Evolutionary conservation across 2,888 invertebrate species (phyloP).

Genomic region (Lissocephala sabroskyi): DNA sequence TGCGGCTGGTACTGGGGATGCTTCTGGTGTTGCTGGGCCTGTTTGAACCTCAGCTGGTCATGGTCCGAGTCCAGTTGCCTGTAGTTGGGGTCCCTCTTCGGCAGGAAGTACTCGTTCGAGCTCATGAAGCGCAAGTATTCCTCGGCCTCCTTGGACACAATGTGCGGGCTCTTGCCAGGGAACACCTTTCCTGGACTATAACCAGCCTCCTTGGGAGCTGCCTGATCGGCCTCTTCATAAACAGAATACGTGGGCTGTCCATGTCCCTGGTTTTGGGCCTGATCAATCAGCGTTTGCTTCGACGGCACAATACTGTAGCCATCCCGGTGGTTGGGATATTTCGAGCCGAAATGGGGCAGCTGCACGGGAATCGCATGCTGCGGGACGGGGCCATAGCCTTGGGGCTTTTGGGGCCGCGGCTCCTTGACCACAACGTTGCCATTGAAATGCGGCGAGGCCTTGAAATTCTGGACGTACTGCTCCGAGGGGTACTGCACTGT

Average conservation of each 20-base stretch:
- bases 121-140: constrained; percentile 69
- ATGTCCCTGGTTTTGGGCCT: constrained; percentile 22
- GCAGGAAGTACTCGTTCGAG: constrained; percentile 68
- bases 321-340: constrained; percentile 6
- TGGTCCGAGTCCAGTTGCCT: constrained; percentile 54
- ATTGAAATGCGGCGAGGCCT: constrained; percentile 64
- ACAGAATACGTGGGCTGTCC: constrained; percentile 43
- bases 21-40: constrained; percentile 17
- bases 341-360: constrained; percentile 14
- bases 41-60: constrained; percentile 34
- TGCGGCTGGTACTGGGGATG: constrained; percentile 20
- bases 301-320: constrained; percentile 19
- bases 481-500: constrained; percentile 30
- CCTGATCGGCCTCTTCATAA: constrained; percentile 59
- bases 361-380: constrained; percentile 53
- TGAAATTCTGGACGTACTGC: constrained; percentile 57
- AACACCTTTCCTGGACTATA: constrained; percentile 21
- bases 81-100: constrained; percentile 67
- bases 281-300: constrained; percentile 15
- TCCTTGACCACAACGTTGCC: constrained; percentile 51
- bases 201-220: neutral
- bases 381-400: constrained; percentile 34
- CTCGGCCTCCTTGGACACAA: constrained; percentile 59
- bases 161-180: constrained; percentile 3
- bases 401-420: constrained; percentile 11